Evolutionary conservation across 2,888 invertebrate species (phyloP).

Genomic region (Acanthococcus lagerstroemiae): DNA sequence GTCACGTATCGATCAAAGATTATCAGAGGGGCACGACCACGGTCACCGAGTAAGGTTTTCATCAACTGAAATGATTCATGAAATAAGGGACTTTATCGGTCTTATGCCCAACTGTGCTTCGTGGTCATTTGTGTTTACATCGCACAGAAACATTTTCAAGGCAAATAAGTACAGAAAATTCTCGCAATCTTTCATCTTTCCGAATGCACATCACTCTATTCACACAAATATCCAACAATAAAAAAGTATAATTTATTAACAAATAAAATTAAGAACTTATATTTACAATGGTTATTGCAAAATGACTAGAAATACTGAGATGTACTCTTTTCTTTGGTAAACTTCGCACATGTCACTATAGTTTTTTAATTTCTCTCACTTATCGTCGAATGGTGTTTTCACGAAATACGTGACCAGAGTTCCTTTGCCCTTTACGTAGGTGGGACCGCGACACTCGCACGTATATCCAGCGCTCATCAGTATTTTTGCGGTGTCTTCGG

Average conservation of each 20-base stretch:
- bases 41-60: too few species aligned
- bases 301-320: slow-evolving; percentile 25
- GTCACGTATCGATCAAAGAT: too few species aligned
- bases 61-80: too few species aligned
- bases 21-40: too few species aligned
- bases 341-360: background rate
- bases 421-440: slow-evolving; percentile 90
- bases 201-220: too few species aligned
- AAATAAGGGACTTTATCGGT: too few species aligned
- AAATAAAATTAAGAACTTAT: background rate
- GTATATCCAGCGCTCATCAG: slow-evolving; percentile 75
- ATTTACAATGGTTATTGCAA: slow-evolving; percentile 17
- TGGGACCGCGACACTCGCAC: slow-evolving; percentile 83
- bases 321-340: background rate
- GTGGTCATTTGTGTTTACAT: too few species aligned
- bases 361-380: slow-evolving; percentile 38
- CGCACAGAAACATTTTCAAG: too few species aligned
- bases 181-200: too few species aligned
- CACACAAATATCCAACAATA: too few species aligned
- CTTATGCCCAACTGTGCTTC: too few species aligned
- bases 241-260: background rate
- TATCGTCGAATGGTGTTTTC: slow-evolving; percentile 67
- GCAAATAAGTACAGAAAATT: too few species aligned
- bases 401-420: slow-evolving; percentile 82
- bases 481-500: slow-evolving; percentile 71